Evolutionary conservation across 1,140 invertebrate genomes (phyloP).

Genomic region (Bombus polaris): DNA sequence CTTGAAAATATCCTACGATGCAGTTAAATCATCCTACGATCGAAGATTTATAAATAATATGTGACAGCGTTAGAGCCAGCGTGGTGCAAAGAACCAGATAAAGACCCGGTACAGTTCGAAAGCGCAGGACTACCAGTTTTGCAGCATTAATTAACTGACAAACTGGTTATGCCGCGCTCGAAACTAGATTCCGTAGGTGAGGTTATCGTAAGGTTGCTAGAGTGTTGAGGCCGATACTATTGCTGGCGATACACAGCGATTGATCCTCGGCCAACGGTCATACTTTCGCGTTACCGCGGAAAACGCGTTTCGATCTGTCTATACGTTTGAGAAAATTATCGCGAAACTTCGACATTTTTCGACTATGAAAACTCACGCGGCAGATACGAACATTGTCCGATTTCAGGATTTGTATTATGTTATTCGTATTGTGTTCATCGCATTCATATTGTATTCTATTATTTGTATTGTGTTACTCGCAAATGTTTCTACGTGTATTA

Average conservation of each 20-base stretch:
- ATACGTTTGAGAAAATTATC: background rate
- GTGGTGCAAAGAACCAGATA: slow-evolving; percentile 33
- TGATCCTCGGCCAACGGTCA: background rate
- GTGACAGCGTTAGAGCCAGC: background rate
- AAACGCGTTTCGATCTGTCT: background rate
- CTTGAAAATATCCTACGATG: background rate
- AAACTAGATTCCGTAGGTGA: slow-evolving; percentile 59
- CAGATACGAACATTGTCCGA: too few species aligned
- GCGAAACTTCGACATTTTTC: too few species aligned
- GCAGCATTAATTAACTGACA: slow-evolving; percentile 65
- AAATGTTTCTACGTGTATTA: too few species aligned
- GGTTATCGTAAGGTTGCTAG: slow-evolving; percentile 42
- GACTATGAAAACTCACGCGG: too few species aligned
- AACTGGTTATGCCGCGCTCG: slow-evolving; percentile 59
- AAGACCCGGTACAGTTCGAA: slow-evolving; percentile 32
- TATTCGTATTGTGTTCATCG: too few species aligned
- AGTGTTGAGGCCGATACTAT: slow-evolving; percentile 27
- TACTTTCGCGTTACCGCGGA: background rate
- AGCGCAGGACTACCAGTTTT: slow-evolving; percentile 53
- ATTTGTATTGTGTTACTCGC: background rate
- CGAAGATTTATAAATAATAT: slow-evolving; percentile 25
- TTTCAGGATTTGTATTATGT: too few species aligned
- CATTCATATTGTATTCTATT: too few species aligned
- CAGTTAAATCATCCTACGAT: background rate
- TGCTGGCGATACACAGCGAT: background rate